These are phyloP conservation scores for Eilema sororculum DNA, from an alignment of 2,888 invertebrate genomes.

Conservation along the genomic window DNA sequence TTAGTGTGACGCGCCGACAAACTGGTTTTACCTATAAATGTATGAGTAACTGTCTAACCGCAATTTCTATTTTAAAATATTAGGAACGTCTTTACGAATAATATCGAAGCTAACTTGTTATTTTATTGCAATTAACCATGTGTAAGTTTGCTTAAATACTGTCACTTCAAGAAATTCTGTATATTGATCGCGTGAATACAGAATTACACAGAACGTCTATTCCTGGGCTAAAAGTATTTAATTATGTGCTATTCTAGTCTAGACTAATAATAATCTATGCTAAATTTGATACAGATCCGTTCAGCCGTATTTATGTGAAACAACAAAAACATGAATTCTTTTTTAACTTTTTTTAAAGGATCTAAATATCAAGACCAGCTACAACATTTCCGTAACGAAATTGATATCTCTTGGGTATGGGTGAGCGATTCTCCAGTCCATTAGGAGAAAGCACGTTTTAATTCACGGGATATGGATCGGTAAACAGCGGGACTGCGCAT, in stretches of 20 bases:
- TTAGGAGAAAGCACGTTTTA: slow-evolving; percentile 25
- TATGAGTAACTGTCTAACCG: slow-evolving; percentile 36
- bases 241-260: no score
- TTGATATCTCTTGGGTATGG: slow-evolving; percentile 31
- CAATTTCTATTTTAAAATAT: neutral
- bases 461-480: slow-evolving; percentile 31
- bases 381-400: slow-evolving; percentile 32
- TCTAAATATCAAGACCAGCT: no score
- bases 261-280: no score
- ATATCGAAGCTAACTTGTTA: neutral
- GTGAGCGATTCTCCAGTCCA: slow-evolving; percentile 15
- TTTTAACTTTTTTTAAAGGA: neutral
- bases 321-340: neutral
- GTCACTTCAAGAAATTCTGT: neutral
- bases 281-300: neutral
- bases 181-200: neutral
- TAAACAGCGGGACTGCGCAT: slow-evolving; percentile 31
- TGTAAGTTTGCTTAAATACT: no score
- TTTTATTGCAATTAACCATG: neutral
- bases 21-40: slow-evolving; percentile 51
- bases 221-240: neutral
- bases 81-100: neutral
- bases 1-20: slow-evolving; percentile 31
- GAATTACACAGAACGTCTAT: no score
- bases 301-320: neutral